Conservation (phyloP, 2,888 invertebrate species). For the Neocrepidodera transversa region DNA sequence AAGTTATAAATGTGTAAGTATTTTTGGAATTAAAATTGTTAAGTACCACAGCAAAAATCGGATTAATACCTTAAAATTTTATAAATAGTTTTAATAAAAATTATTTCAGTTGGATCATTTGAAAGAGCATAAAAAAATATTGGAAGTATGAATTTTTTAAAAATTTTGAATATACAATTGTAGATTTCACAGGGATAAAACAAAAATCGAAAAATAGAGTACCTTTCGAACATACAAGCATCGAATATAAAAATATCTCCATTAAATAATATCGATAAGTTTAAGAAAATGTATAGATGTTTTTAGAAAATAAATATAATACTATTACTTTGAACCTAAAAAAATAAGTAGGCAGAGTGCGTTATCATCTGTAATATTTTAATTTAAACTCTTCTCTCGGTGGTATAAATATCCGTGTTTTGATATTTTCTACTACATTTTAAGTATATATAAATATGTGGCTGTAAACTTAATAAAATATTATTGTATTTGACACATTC, state of each 20-base stretch:
- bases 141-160: no score
- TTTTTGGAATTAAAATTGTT: no score
- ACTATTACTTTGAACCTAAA: conserved; percentile 42
- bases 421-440: conserved; percentile 51
- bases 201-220: no score
- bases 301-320: conserved; percentile 53
- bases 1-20: no score
- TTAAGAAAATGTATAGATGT: conserved; percentile 53
- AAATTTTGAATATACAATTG: no score
- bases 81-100: no score
- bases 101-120: no score
- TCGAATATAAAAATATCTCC: conserved; percentile 20
- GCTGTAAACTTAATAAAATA: conserved; percentile 49
- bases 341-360: conserved; percentile 44
- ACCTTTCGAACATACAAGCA: no score
- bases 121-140: no score
- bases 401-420: conserved; percentile 33
- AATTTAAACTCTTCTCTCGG: conserved; percentile 34
- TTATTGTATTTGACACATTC: conserved; percentile 52
- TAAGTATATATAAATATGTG: conserved; percentile 46
- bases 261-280: conserved; percentile 35
- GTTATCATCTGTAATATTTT: conserved; percentile 40
- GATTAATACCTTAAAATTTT: no score
- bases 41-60: no score
- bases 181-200: no score